Evolutionary conservation across 1,140 invertebrate species (phyloP).

Genomic region (Sitobion miscanthi): DNA sequence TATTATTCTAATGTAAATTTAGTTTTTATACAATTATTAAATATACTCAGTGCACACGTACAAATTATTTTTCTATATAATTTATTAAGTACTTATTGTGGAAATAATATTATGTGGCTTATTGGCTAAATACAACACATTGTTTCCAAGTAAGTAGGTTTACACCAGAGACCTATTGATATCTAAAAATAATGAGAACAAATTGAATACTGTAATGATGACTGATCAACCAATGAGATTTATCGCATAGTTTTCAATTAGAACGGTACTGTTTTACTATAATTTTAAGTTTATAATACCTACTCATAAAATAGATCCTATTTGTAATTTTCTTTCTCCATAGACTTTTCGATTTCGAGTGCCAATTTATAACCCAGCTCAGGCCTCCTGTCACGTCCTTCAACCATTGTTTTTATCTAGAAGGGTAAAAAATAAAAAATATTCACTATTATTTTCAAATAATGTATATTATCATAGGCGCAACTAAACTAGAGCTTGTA

Average conservation of each 20-base stretch:
- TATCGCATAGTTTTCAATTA: background rate
- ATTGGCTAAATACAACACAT: background rate
- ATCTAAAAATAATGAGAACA: background rate
- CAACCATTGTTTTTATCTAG: conserved; percentile 82
- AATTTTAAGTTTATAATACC: background rate
- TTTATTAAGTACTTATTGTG: background rate
- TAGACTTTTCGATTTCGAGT: conserved; percentile 74
- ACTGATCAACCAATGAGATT: background rate
- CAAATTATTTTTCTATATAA: conserved; percentile 6
- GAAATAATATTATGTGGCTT: background rate
- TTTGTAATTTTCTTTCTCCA: conserved; percentile 45
- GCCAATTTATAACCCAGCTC: conserved; percentile 87
- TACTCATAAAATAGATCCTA: background rate
- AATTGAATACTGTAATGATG: background rate
- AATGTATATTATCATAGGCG: too few species aligned
- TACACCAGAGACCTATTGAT: background rate
- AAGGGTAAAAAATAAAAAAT: conserved; percentile 53
- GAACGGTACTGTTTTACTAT: background rate
- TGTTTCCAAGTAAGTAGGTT: background rate
- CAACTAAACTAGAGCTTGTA: too few species aligned
- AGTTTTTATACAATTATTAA: conserved; percentile 17
- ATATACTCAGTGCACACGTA: background rate
- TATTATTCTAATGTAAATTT: conserved; percentile 1
- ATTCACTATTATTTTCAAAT: background rate
- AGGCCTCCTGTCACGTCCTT: conserved; percentile 82